Base-by-base conservation (phyloP, 2,113 vertebrate species). In the Narcine bancroftii region DNA sequence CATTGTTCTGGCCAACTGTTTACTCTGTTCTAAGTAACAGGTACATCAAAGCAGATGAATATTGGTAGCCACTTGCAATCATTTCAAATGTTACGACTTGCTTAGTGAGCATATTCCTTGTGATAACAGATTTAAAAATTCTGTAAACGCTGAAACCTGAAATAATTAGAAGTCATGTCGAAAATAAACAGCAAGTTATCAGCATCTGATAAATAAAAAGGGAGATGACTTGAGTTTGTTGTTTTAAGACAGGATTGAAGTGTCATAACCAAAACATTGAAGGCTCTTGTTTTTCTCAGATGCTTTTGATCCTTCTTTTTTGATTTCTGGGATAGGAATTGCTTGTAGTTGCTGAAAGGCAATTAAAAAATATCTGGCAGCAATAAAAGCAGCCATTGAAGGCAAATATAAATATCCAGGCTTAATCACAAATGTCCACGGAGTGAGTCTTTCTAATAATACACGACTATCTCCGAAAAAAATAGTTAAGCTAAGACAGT, bases 361-460 rank as follows among this genome's bases (percentile, higher is more conserved):
- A 87, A 63, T 15, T 60, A 36, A 87, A 87, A 63, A 87, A 87
- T 63, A 33, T 19, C n/a, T 87, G 81, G 81, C 53, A 63, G 33
- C 33, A 2, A 7, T 13, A 36, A 60, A 63, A 63, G n/a, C 6
- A 21, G 56, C 53, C 53, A 36, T 21, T 36, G 53, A 60, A n/a
- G 81, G 81, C 81, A 87, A 60, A 87, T 36, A 60, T 63, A 36
- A 87, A 87, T 87, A 87, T 63, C 60, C 81, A 60, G 81, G 81
- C 53, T 87, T 63, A 87, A 87, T 50, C 81, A 87, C 81, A 87
- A 87, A 87, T n/a, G 50, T 10, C 47, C 53, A 56, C 17, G 50
- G 29, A 13, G 13, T 50, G 29, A 6, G n/a, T 26, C 47, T 87
- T 36, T 39, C 33, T 56, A n/a, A 87, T 60, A 21, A 2, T 60